phyloP scores from a whole-genome alignment of 2,797 vertebrate species.

The Lutjanus campechanus region DNA sequence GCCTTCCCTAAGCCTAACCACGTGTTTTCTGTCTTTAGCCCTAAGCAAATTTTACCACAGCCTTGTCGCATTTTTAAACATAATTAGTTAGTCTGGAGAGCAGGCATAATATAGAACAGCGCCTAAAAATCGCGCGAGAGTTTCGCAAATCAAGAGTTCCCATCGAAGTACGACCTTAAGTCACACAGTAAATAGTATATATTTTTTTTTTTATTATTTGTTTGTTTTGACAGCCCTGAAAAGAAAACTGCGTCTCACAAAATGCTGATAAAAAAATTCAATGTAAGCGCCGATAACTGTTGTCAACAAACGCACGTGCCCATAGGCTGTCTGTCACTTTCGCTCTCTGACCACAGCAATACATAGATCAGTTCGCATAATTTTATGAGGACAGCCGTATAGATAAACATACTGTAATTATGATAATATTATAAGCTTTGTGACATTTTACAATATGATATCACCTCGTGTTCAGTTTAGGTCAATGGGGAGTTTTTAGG shows the following conservation, averaged over 20 bases:
- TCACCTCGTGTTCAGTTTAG: background rate
- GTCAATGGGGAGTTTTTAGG: accelerated
- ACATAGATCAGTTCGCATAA: accelerated
- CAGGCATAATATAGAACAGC: too few species aligned
- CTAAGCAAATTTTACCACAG: too few species aligned
- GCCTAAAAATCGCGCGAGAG: too few species aligned
- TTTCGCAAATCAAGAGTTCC: too few species aligned
- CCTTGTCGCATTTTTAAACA: too few species aligned
- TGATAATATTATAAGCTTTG: accelerated
- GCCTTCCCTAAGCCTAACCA: too few species aligned
- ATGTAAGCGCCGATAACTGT: background rate
- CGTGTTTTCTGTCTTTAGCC: too few species aligned
- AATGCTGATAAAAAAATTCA: accelerated
- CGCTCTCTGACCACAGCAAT: constrained; percentile 1
- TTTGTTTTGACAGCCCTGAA: accelerated
- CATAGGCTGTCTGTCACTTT: background rate
- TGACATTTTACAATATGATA: accelerated
- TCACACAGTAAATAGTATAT: accelerated
- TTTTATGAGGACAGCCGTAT: accelerated
- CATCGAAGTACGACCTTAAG: too few species aligned
- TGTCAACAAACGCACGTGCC: constrained; percentile 55
- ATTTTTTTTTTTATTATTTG: too few species aligned
- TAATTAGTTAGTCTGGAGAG: too few species aligned
- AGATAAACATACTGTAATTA: accelerated
- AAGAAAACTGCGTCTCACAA: accelerated